These are phyloP conservation scores for Drosophila neotestacea DNA, from an alignment of 2,888 invertebrate species.

Conservation along the genomic window DNA sequence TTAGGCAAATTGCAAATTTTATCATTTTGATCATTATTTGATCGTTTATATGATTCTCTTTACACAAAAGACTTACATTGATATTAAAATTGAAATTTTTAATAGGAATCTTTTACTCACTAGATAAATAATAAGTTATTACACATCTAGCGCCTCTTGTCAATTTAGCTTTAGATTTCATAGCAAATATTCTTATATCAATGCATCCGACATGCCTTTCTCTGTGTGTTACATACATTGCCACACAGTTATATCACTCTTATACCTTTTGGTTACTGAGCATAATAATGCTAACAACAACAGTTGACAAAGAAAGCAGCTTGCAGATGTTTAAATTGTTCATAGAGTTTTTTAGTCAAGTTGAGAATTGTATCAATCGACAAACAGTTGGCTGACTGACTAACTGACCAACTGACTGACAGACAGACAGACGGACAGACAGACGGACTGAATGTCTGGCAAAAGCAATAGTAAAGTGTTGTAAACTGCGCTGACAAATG, in stretches of 20 bases:
- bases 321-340: conserved; percentile 47
- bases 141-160: too few species aligned
- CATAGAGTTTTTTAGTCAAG: neutral
- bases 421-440: neutral
- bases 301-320: conserved; percentile 47
- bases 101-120: too few species aligned
- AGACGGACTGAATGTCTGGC: conserved; percentile 5
- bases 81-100: too few species aligned
- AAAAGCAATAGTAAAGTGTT: conserved; percentile 40
- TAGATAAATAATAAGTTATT: too few species aligned
- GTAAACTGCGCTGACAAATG: conserved; percentile 53
- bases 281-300: neutral
- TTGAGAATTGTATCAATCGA: conserved; percentile 47
- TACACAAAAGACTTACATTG: too few species aligned
- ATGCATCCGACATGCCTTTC: neutral
- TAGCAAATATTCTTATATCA: too few species aligned
- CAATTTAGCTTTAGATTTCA: too few species aligned
- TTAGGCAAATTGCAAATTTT: too few species aligned
- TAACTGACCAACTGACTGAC: conserved; percentile 11
- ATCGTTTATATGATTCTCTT: too few species aligned
- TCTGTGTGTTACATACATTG: neutral
- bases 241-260: neutral
- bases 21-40: too few species aligned
- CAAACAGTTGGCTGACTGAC: conserved; percentile 46
- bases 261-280: neutral